Base-by-base conservation (phyloP, 2,113 vertebrate genomes). In the Potamarius usumacintae region DNA sequence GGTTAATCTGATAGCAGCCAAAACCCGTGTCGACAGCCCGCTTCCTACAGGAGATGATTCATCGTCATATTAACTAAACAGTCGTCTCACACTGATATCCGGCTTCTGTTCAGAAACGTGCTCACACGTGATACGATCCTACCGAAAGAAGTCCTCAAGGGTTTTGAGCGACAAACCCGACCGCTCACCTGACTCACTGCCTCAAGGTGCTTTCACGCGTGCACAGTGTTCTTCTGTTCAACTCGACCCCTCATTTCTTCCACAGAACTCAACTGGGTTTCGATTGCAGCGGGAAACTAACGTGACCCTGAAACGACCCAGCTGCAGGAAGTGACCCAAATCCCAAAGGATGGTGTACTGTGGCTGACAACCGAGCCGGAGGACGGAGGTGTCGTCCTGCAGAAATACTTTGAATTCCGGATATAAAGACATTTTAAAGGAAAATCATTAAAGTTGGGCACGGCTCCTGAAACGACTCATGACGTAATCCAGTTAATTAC, bases 1-100 rank as follows among this genome's bases (percentile, higher is more conserved):
- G 62, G 80, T 65, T 63, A 53, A 88, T 88, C 72, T 83, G 84
- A 83, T 30, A 74, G 88, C 76, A 72, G 69, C 27, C 60, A 60
- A 50, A 63, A 88, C 83, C 60, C 50, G 50, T 81, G 80, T 60
- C 72, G 84, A 79, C 42, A 63, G 65, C 83, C 52, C 55, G 30
- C 72, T 90, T 90, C 86, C 86, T 86, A 80, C 71, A 74, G 80
- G 86, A 88, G 71, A 57, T 90, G 89, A 88, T 69, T 90, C 89
- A 88, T 20, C 58, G 11, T 60, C 20, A 71, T 84, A 80, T 62
- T 86, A 84, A 53, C 34, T 55, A 58, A 87, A 74, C 55, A 52
- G 85, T 20, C 62, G 83, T 86, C 85, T 83, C 62, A 80, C 55
- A 83, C 76, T 90, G 71, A 55, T 20, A 83, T 83, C 83, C 86